These are phyloP conservation scores for Patiria pectinifera DNA, from an alignment of 53 echinoderm and acorn worm genomes.

Conservation along the genomic window DNA sequence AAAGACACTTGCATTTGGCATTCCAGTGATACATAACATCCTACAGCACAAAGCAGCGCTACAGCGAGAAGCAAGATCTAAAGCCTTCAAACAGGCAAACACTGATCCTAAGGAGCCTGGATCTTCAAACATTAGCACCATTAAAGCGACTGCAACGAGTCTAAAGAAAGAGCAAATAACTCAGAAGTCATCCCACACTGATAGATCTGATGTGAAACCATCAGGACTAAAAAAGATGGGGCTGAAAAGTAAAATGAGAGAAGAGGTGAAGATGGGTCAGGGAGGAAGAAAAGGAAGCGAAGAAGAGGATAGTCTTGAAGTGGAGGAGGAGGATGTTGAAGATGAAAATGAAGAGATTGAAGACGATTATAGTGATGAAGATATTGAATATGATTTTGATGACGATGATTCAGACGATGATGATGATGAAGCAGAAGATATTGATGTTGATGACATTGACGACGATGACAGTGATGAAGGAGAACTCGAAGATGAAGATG, in stretches of 20 bases:
- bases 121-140: background rate
- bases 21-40: slow-evolving; percentile 80
- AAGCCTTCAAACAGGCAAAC: slow-evolving; percentile 28
- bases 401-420: slow-evolving; percentile 4
- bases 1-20: slow-evolving; percentile 94
- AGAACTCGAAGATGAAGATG: background rate
- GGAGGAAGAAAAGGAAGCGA: background rate
- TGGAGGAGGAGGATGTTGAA: background rate
- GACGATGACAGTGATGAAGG: slow-evolving; percentile 27
- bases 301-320: background rate
- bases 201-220: background rate
- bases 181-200: background rate
- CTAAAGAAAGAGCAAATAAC: background rate
- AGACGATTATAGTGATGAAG: background rate
- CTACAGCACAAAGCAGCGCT: slow-evolving; percentile 53
- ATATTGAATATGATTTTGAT: slow-evolving; percentile 25
- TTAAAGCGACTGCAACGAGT: background rate
- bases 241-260: background rate
- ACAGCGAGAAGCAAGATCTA: slow-evolving; percentile 12
- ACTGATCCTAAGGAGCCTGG: background rate
- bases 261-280: background rate
- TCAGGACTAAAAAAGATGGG: background rate
- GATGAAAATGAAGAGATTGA: background rate
- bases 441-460: slow-evolving; percentile 7
- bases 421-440: slow-evolving; percentile 8